Percentiles rank a stretch among this genome's conserved stretches.
Evolutionary conservation across 1,140 invertebrate genomes (phyloP).

Genomic region (Octopus bimaculoides): DNA sequence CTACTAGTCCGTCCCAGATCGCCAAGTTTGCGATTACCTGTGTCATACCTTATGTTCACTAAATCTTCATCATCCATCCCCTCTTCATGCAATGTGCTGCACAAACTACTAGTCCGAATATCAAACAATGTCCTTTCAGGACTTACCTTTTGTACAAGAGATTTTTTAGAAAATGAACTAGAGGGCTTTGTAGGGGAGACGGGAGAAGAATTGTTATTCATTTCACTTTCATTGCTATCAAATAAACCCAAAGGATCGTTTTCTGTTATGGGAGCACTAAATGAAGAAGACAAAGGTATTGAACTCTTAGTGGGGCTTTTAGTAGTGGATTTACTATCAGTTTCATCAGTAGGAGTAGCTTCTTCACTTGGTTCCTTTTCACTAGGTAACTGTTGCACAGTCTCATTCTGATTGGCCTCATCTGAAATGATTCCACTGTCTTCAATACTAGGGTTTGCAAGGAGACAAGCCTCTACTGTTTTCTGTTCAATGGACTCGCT

Average conservation of each 20-base stretch:
- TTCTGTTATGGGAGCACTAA: constrained; percentile 77
- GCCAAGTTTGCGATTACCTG: constrained; percentile 10
- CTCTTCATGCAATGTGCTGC: neutral
- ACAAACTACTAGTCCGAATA: neutral
- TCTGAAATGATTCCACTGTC: constrained; percentile 43
- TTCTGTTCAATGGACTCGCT: constrained; percentile 18
- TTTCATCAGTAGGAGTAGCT: neutral
- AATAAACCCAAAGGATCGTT: constrained; percentile 88
- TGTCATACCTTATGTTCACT: neutral
- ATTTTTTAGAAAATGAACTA: neutral
- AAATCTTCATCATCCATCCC: neutral
- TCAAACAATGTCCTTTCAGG: neutral
- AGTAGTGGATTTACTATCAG: neutral
- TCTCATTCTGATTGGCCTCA: constrained; percentile 20
- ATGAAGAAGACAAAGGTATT: constrained; percentile 21
- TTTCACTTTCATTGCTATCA: constrained; percentile 23
- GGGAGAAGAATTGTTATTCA: neutral
- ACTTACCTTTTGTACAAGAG: neutral
- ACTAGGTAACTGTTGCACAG: neutral
- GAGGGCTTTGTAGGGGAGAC: neutral
- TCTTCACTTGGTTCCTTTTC: neutral
- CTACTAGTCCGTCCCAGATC: constrained; percentile 41
- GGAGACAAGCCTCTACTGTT: neutral
- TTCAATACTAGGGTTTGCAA: constrained; percentile 22
- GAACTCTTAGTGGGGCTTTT: constrained; percentile 15